phyloP scores from a whole-genome alignment of 2,888 invertebrate genomes.

The Acholoe squamosa region DNA sequence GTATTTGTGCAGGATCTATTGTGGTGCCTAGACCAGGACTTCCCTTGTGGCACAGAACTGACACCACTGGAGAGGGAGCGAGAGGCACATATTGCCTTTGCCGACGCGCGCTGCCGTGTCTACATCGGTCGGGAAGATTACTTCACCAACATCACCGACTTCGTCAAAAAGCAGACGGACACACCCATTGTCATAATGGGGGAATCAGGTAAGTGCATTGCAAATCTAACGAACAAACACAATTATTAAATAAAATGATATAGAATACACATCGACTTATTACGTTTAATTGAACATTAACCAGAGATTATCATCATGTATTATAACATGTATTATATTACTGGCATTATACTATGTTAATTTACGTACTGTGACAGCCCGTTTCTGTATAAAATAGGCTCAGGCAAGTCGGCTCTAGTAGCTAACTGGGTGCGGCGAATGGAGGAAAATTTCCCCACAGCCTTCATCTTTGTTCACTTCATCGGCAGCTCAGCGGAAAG shows the following conservation, averaged over 20 bases:
- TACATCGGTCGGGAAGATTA: slow-evolving; percentile 77
- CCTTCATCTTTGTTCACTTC: slow-evolving; percentile 77
- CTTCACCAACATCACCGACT: slow-evolving; percentile 72
- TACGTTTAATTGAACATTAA: no score
- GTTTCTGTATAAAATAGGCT: slow-evolving; percentile 69
- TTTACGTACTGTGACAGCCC: no score
- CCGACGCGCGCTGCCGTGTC: slow-evolving; percentile 73
- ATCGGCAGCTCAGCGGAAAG: slow-evolving; percentile 78
- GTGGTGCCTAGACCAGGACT: slow-evolving; percentile 73
- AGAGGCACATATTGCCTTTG: slow-evolving; percentile 76
- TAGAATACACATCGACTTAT: no score
- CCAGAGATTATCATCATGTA: no score
- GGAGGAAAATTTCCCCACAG: slow-evolving; percentile 71
- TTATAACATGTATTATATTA: no score
- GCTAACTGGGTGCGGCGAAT: slow-evolving; percentile 75
- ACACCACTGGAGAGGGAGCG: slow-evolving; percentile 74
- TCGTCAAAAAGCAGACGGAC: slow-evolving; percentile 63
- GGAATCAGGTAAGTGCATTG: slow-evolving; percentile 73
- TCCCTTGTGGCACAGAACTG: slow-evolving; percentile 75
- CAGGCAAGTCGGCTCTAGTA: slow-evolving; percentile 76
- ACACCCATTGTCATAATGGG: slow-evolving; percentile 75
- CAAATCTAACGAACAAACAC: no score
- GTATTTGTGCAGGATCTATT: slow-evolving; percentile 73
- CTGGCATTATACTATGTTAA: no score
- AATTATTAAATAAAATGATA: no score